Evolutionary conservation across 2,888 invertebrate species (phyloP).

Genomic region (Pollenia amentaria): DNA sequence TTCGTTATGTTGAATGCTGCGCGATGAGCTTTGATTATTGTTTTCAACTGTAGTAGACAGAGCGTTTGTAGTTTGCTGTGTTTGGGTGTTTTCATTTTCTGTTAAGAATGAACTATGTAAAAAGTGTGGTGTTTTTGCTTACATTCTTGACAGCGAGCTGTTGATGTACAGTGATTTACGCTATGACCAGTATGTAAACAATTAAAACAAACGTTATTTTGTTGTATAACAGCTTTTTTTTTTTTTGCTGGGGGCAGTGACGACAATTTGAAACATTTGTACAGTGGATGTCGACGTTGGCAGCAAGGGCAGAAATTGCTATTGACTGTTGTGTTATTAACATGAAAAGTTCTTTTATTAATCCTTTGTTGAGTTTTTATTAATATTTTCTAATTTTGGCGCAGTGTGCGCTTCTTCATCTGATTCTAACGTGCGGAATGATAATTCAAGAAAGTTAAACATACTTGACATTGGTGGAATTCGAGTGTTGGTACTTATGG

Average conservation of each 20-base stretch:
- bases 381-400: conserved; percentile 1
- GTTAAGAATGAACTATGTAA: conserved; percentile 40
- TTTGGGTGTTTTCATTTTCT: too few species aligned
- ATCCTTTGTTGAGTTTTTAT: background rate
- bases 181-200: conserved; percentile 39
- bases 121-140: conserved; percentile 47
- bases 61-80: too few species aligned
- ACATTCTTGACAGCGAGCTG: conserved; percentile 50
- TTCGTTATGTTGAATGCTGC: background rate
- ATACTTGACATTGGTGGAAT: conserved; percentile 34
- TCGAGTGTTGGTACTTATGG: background rate
- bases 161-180: conserved; percentile 20
- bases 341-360: conserved; percentile 24
- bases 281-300: conserved; percentile 32
- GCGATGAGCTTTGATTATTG: background rate
- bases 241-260: conserved; percentile 31
- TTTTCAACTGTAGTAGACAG: conserved; percentile 4
- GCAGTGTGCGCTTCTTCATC: conserved; percentile 23
- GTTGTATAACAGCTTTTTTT: conserved; percentile 32
- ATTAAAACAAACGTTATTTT: conserved; percentile 38
- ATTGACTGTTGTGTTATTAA: conserved; percentile 18
- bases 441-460: conserved; percentile 22
- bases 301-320: conserved; percentile 36
- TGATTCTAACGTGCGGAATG: conserved; percentile 29
- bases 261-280: conserved; percentile 37